Evolutionary conservation across 2,888 invertebrate species (phyloP).

Genomic region (Agonopterix arenella): DNA sequence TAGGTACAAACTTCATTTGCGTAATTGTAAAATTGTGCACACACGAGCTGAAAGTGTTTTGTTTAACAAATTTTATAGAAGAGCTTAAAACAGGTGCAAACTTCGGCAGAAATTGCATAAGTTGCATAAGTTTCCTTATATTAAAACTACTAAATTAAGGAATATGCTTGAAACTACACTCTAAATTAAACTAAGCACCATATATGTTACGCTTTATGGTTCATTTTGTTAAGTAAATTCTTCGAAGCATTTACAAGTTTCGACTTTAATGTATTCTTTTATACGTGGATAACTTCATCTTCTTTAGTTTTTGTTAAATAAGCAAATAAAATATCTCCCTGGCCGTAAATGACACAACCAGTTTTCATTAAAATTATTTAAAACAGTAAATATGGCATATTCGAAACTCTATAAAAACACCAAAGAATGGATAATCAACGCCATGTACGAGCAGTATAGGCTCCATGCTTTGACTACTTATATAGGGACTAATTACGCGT

Average conservation of each 20-base stretch:
- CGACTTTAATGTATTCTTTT: not conserved
- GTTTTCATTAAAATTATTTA: too few species aligned
- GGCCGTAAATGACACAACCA: too few species aligned
- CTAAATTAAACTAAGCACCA: slow-evolving; percentile 8
- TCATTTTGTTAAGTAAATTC: not conserved
- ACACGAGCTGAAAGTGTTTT: slow-evolving; percentile 26
- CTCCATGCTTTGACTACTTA: too few species aligned
- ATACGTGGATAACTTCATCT: not conserved
- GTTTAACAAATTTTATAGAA: slow-evolving; percentile 41
- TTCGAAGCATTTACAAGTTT: not conserved
- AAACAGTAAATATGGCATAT: too few species aligned
- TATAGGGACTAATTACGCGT: too few species aligned
- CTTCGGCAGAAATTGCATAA: slow-evolving; percentile 43
- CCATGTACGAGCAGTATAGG: too few species aligned
- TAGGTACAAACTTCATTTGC: not conserved
- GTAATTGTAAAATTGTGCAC: slow-evolving; percentile 25
- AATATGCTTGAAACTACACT: slow-evolving; percentile 9
- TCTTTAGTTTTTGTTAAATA: not conserved
- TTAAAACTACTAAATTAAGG: slow-evolving; percentile 46
- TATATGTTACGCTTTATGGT: slow-evolving; percentile 4
- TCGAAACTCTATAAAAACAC: too few species aligned
- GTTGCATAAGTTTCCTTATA: slow-evolving; percentile 36
- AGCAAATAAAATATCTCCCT: too few species aligned
- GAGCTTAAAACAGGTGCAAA: slow-evolving; percentile 37
- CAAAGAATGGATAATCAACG: too few species aligned